These are phyloP conservation scores for Anadara kagoshimensis DNA, from an alignment of 1,140 invertebrate genomes.

Conservation along the genomic window DNA sequence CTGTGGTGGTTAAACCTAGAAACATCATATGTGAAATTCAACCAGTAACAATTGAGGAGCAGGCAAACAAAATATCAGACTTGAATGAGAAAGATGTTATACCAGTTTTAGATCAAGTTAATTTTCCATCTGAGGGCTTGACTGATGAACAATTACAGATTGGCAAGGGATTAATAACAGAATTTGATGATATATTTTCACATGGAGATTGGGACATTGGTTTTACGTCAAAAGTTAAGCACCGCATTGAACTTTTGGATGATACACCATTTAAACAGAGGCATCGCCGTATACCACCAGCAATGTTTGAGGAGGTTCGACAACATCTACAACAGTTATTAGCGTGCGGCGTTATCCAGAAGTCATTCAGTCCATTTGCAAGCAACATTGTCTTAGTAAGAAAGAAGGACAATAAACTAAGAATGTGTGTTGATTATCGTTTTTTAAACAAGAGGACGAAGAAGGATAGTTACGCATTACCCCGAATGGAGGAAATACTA, in stretches of 20 bases:
- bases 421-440: conserved; percentile 55
- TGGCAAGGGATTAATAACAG: conserved; percentile 5
- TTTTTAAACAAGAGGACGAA: conserved; percentile 45
- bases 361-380: conserved; percentile 33
- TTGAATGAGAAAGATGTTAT: background rate
- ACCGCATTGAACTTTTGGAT: conserved; percentile 27
- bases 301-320: conserved; percentile 32
- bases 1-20: conserved; percentile 18
- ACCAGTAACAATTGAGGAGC: conserved; percentile 13
- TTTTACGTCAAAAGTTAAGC: conserved; percentile 12
- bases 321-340: conserved; percentile 38
- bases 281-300: conserved; percentile 15
- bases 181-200: conserved; percentile 14
- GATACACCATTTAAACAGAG: conserved; percentile 31
- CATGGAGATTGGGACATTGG: conserved; percentile 24
- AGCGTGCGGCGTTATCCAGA: conserved; percentile 17
- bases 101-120: conserved; percentile 3
- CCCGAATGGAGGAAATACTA: conserved; percentile 41
- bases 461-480: conserved; percentile 44
- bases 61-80: too few relatives aligned
- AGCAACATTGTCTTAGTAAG: conserved; percentile 34
- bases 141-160: background rate
- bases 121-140: background rate
- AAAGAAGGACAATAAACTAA: conserved; percentile 52
- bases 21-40: conserved; percentile 35